phyloP scores from a whole-genome alignment of 1,140 invertebrate genomes.

The Pseudomyrmex flavicornis region DNA sequence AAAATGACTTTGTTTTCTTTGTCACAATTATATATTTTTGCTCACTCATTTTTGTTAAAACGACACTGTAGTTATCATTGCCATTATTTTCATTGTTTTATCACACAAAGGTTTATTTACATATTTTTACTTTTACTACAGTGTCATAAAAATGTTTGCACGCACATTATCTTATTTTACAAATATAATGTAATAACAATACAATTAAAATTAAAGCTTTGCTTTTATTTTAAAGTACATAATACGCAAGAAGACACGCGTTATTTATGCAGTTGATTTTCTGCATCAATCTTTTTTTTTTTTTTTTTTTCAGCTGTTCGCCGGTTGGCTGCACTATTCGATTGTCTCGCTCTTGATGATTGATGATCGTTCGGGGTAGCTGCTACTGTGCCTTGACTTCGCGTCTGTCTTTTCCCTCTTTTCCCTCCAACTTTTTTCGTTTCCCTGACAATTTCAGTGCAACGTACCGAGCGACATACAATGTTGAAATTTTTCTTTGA shows the following conservation, averaged over 20 bases:
- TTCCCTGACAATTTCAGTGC: slow-evolving; percentile 67
- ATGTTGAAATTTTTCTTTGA: slow-evolving; percentile 49
- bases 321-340: slow-evolving; percentile 82
- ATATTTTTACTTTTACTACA: not conserved
- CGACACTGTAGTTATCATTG: not conserved
- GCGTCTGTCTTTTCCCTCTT: slow-evolving; percentile 73
- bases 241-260: not conserved
- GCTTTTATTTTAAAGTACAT: not conserved
- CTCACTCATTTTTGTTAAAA: not conserved
- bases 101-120: not conserved
- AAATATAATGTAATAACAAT: not conserved
- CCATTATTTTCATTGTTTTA: not conserved
- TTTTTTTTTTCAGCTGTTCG: slow-evolving; percentile 82
- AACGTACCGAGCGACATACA: slow-evolving; percentile 59
- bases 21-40: not conserved
- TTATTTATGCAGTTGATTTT: slow-evolving; percentile 44
- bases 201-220: not conserved
- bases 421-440: slow-evolving; percentile 73
- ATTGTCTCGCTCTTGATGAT: slow-evolving; percentile 86
- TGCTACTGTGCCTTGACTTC: slow-evolving; percentile 72
- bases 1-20: slow-evolving; percentile 30
- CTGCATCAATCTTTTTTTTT: slow-evolving; percentile 4
- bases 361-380: slow-evolving; percentile 85
- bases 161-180: not conserved
- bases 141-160: too few species aligned